Evolutionary conservation across 1,140 invertebrate species (phyloP).

Genomic region (Drosophila nannoptera): DNA sequence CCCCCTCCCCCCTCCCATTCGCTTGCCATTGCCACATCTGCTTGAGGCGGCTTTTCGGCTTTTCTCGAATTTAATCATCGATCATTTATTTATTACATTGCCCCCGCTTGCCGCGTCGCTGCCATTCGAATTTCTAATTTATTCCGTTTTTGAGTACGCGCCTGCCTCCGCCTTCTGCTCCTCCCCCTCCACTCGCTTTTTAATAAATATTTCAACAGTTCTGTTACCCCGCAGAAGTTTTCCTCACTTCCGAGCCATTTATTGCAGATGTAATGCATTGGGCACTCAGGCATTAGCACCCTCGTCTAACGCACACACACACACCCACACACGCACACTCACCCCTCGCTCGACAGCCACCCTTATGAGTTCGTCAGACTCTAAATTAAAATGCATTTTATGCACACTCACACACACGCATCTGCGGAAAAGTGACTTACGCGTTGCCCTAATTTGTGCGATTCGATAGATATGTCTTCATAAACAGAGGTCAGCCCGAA

Average conservation of each 20-base stretch:
- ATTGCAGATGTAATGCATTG: conserved; percentile 47
- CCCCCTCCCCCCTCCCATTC: too few relatives aligned
- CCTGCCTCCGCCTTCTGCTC: not conserved
- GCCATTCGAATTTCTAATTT: not conserved
- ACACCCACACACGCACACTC: too few relatives aligned
- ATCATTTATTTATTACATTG: not conserved
- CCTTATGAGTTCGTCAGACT: conserved; percentile 17
- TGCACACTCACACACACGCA: conserved; percentile 37
- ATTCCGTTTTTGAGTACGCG: not conserved
- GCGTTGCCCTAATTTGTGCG: conserved; percentile 28
- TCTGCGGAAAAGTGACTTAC: conserved; percentile 40
- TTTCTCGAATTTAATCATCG: not conserved
- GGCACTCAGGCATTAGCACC: conserved; percentile 59
- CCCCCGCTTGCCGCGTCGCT: not conserved
- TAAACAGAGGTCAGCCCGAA: conserved; percentile 30
- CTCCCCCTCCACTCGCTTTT: not conserved
- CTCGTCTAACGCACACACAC: conserved; percentile 8
- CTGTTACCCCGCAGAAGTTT: conserved; percentile 7
- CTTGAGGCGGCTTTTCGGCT: too few relatives aligned
- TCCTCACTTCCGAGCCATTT: conserved; percentile 51
- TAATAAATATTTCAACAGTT: conserved; percentile 20
- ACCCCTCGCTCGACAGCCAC: conserved; percentile 7
- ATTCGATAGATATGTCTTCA: conserved; percentile 52
- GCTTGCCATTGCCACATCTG: too few relatives aligned
- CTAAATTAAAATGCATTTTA: conserved; percentile 67